Base-by-base conservation (phyloP, 2,888 invertebrate species). In the Campopleginae sp. region DNA sequence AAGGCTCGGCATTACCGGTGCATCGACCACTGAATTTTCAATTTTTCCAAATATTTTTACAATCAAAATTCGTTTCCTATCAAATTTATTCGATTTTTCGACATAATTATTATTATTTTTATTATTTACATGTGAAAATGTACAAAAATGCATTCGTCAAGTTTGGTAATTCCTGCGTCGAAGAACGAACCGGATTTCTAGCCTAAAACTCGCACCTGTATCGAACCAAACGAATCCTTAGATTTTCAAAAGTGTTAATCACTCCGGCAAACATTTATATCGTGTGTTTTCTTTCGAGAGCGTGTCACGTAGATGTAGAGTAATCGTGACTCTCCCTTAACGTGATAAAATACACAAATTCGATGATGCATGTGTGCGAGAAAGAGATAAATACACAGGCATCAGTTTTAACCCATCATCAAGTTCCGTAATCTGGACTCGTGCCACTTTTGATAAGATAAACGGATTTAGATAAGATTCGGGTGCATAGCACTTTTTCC, bases 361-460 rank as follows among this genome's bases (percentile, higher is more conserved):
- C 23, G 38, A 79, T 38, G 12, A 5, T 66, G 19, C 27, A 70
- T 70, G 42, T 42, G n/a, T 78, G 44, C 38, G 33, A 31, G 8
- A 31, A 17, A 66, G 31, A 27, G 72, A 48, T 54, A 48, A 17
- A 12, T 19, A 46, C 63, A 72, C 61, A 44, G 71, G 74, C 33
- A 63, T 19, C 31, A 2, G 33, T 66, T 70, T 51, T 51, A 76
- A 82, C 71, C 68, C 76, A 68, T 82, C 75, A 7, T 80, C 76
- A 61, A 38, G 74, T 82, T 78, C 68, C 54, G 85, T 85, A 82
- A 85, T 80, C 75, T 12, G 82, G 74, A 65, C 86, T 85, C 86
- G 85, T 85, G 86, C 74, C 71, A 48, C 44, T 4, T 42, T 71
- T 70, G 86, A 86, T 86, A 86, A 86, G 86, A 86, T 86, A 86